Base-by-base conservation (phyloP, 2,888 invertebrate genomes). In the Perdita meconis region DNA sequence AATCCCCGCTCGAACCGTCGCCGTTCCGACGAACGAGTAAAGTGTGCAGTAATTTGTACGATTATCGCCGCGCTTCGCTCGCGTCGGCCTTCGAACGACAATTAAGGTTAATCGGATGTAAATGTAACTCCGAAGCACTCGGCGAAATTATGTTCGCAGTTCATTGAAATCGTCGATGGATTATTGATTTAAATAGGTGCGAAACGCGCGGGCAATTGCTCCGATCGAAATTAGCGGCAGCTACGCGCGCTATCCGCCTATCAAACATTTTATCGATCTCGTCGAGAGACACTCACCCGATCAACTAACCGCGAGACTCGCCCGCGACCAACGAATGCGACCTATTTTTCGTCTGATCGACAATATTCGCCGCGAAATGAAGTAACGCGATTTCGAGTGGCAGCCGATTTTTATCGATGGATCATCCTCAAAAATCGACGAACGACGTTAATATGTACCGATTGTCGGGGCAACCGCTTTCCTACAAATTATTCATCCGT, bases 21-120 rank as follows among this genome's bases (percentile, higher is more conserved):
- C 8, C 16, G n/a, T 55, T 56, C 12, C 13, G 19, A 12, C 22
- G 24, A 51, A 26, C 1, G 22, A 56, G 38, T 24, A 13, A 38
- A 19, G 1, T 16, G 0, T 6, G 38, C 51, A 19, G 47, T 19
- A 22, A 50, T 70, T 56, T 26, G 10, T 1, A 6, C 50, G n/a
- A 12, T 19, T 12, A 30, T 44, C 34, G 24, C 68, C 34, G 55
- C 8, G 16, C 30, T n/a, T n/a, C 34, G 30, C 38, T 12, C 12
- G 24, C 12, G 10, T 6, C 47, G 64, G 56, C 57, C 57, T 80
- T 63, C 50, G 40, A 53, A n/a, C 38, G 53, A 47, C 57, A 56
- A 73, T 70, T 81, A 76, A 44, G 57, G 68, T 73, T 61, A 69
- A 82, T 68, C 40, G 26, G 56, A 70, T 68, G 73, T 65, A 63